Evolutionary conservation across 2,797 vertebrate genomes (phyloP).

Genomic region (Meda fulgida): DNA sequence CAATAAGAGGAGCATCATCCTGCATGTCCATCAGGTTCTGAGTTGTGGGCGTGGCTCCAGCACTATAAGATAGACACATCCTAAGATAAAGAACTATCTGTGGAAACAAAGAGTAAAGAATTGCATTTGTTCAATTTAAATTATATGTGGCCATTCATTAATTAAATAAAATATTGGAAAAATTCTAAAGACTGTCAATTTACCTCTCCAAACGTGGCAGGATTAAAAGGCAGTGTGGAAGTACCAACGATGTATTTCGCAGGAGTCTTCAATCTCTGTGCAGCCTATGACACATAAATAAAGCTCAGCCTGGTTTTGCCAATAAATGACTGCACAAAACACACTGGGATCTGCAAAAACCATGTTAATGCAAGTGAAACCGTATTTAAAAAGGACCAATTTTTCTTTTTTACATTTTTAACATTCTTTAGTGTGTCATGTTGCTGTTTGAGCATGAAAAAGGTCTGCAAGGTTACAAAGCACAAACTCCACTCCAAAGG

Average conservation of each 20-base stretch:
- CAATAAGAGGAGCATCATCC: conserved; percentile 93
- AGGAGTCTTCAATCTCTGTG: conserved; percentile 93
- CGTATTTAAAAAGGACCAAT: background rate
- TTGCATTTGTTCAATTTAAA: background rate
- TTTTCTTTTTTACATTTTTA: background rate
- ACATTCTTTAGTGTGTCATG: background rate
- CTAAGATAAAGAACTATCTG: conserved; percentile 95
- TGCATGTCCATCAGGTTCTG: conserved; percentile 93
- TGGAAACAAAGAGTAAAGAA: conserved; percentile 13
- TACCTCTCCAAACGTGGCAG: conserved; percentile 96
- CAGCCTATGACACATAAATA: conserved; percentile 80
- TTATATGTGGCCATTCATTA: background rate
- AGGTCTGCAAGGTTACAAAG: background rate
- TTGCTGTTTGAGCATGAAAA: background rate
- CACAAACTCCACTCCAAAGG: background rate
- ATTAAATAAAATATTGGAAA: background rate
- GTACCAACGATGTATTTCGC: conserved; percentile 93
- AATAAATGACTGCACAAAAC: background rate
- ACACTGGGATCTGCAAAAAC: background rate
- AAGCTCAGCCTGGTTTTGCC: background rate
- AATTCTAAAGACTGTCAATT: background rate
- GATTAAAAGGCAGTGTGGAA: conserved; percentile 92
- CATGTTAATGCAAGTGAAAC: background rate
- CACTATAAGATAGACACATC: conserved; percentile 95
- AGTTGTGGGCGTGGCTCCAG: conserved; percentile 85